Base-by-base conservation (phyloP, 2,113 vertebrate species). In the Dicerorhinus sumatrensis region DNA sequence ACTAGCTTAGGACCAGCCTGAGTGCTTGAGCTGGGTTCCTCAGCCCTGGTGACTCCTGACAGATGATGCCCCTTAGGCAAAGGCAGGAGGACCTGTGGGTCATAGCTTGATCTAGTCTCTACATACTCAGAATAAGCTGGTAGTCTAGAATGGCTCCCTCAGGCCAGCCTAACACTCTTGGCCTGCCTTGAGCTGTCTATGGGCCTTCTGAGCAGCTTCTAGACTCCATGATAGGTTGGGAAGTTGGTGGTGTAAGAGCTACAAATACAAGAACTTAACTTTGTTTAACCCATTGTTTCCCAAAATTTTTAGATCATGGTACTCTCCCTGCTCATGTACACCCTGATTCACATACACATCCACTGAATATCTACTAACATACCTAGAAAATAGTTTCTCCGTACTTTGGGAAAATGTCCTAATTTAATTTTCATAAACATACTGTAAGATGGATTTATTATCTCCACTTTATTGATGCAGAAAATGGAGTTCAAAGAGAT, bases 71-170 rank as follows among this genome's bases (percentile, higher is more conserved):
- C 54, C 42, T 48, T 81, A 72, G 76, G 56, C 60, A 72, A 91
- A 56, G 12, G 13, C 21, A 62, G 13, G 42, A 93, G 56, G 18
- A 80, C 25, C 5, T 92, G 29, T 92, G 56, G 42, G 75, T 94
- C 76, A 31, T 70, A 93, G 54, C 31, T 92, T 70, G 20, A 81
- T 84, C 63, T 92, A 92, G 23, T 63, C n/a, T 95, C n/a, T 51
- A 27, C 18, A 56, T 1, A 72, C 48, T 70, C 33, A 69, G 18
- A 94, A 85, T 8, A 90, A 82, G 48, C 4, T 69, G 16, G 6
- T 92, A 60, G 25, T 63, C n/a, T n/a, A 81, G 36, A 90, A 25
- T 65, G 93, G 39, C 25, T 90, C 46, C 25, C 20, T 84, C 2
- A 18, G 27, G 27, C 12, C 33, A 94, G 17, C 27, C 51, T 92